Evolutionary conservation across 1,140 invertebrate species (phyloP).

Genomic region (Rhyzopertha dominica): DNA sequence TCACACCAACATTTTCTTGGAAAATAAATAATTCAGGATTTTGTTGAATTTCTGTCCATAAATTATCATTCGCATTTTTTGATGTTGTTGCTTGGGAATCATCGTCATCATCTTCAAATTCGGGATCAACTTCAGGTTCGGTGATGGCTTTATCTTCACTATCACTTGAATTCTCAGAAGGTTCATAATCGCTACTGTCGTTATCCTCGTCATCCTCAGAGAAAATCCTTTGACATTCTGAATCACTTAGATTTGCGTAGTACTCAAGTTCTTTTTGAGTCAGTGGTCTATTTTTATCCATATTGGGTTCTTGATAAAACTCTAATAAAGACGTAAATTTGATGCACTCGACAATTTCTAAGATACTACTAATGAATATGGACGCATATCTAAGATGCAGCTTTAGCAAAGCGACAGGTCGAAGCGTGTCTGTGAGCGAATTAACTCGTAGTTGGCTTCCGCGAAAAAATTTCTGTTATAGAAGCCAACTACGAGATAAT

Average conservation of each 20-base stretch:
- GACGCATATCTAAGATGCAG: constrained; percentile 6
- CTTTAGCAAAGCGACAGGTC: constrained; percentile 11
- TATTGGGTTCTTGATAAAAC: too few species aligned
- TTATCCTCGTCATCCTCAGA: constrained; percentile 7
- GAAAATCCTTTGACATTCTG: constrained; percentile 14
- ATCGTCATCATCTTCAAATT: constrained; percentile 18
- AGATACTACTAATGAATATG: too few species aligned
- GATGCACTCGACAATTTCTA: too few species aligned
- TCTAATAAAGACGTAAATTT: too few species aligned
- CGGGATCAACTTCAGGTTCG: constrained; percentile 18
- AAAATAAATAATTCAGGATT: constrained; percentile 19
- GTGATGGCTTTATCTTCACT: constrained; percentile 16
- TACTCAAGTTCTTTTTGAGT: constrained; percentile 18
- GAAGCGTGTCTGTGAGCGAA: too few species aligned
- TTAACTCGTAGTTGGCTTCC: constrained; percentile 23
- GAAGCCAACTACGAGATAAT: constrained; percentile 26
- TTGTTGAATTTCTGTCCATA: constrained; percentile 18
- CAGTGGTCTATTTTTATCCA: constrained; percentile 14
- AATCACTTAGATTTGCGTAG: constrained; percentile 15
- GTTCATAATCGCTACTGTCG: constrained; percentile 19
- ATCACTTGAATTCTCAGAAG: constrained; percentile 20
- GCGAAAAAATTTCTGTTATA: constrained; percentile 27
- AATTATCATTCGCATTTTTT: constrained; percentile 22
- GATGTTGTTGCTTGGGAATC: constrained; percentile 14
- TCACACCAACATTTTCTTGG: constrained; percentile 14